Evolutionary conservation across 1,140 invertebrate genomes (phyloP).

Genomic region (Aphis gossypii): DNA sequence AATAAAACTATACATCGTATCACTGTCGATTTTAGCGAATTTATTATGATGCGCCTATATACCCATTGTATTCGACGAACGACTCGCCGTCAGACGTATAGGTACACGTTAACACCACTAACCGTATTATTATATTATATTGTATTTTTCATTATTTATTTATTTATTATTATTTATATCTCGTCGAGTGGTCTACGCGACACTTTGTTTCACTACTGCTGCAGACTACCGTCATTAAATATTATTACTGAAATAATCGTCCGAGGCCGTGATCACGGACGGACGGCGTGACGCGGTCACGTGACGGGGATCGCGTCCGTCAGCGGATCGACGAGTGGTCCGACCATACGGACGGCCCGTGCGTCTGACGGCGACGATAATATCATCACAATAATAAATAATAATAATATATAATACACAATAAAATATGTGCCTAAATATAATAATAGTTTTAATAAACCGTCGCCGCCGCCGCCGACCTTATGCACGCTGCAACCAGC

Average conservation of each 20-base stretch:
- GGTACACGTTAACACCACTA: too few relatives aligned
- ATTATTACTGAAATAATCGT: background rate
- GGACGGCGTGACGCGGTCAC: constrained; percentile 26
- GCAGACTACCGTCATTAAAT: background rate
- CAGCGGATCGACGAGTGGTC: constrained; percentile 36
- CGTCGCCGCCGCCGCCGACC: background rate
- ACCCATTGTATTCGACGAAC: background rate
- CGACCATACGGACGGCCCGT: constrained; percentile 38
- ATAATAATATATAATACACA: background rate
- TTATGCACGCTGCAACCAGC: background rate
- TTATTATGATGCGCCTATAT: background rate
- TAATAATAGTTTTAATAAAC: background rate
- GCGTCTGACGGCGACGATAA: background rate
- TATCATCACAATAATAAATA: background rate
- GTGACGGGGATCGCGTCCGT: constrained; percentile 10
- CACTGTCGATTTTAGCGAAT: background rate
- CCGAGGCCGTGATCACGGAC: constrained; percentile 22
- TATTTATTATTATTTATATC: background rate
- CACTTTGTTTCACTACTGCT: background rate
- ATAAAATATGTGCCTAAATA: background rate
- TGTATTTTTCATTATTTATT: background rate
- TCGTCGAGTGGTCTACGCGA: background rate
- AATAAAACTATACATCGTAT: background rate
- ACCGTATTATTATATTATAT: background rate
- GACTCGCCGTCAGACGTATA: background rate